A percentile compares a stretch with the other conserved stretches of the same genome.
Evolutionary conservation across 2,113 vertebrate species (phyloP).

Genomic region (Apodemus speciosus): DNA sequence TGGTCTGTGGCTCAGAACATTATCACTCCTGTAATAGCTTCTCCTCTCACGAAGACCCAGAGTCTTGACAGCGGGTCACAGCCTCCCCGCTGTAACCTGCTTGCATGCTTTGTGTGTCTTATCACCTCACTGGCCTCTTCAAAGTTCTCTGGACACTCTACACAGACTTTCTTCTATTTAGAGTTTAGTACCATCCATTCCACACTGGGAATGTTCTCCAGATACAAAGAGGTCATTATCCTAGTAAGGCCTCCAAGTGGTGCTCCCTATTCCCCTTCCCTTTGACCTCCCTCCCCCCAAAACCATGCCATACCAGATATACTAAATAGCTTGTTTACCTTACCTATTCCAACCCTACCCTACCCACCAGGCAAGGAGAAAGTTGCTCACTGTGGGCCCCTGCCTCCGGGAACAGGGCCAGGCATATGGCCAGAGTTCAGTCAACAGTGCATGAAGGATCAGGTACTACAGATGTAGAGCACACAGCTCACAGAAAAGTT

Average conservation of each 20-base stretch:
- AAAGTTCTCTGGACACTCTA: not conserved
- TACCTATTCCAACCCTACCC: not conserved
- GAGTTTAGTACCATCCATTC: not conserved
- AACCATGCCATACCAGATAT: not conserved
- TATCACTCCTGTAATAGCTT: not conserved
- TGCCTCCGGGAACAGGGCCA: not conserved
- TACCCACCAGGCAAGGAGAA: not conserved
- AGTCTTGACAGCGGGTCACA: not conserved
- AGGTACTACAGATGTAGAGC: not conserved
- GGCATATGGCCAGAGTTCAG: not conserved
- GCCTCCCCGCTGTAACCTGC: not conserved
- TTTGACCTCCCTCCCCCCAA: not conserved
- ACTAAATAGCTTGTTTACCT: conserved; percentile 36
- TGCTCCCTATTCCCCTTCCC: not conserved
- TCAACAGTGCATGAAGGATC: conserved; percentile 30
- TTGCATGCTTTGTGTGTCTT: not conserved
- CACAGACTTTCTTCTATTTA: not conserved
- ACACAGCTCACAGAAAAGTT: not conserved
- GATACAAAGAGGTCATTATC: not conserved
- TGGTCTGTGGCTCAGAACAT: not conserved
- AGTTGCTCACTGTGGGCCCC: not conserved
- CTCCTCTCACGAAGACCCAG: not conserved
- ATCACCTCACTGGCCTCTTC: not conserved
- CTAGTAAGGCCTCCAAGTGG: not conserved
- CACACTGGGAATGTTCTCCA: not conserved